Evolutionary conservation across 2,888 invertebrate genomes (phyloP).

Genomic region (Mythimna impura): DNA sequence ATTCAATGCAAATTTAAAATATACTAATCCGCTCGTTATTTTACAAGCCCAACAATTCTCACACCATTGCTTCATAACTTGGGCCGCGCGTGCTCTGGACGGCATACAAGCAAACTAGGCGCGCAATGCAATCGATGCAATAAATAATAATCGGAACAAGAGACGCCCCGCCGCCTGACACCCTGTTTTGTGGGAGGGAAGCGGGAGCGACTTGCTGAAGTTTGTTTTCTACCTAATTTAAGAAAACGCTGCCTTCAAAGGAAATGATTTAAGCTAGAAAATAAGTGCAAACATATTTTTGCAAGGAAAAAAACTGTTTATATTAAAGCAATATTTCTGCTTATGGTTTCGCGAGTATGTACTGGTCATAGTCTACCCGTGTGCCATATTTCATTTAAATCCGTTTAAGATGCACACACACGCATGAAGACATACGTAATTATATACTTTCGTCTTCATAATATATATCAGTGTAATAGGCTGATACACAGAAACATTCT

Average conservation of each 20-base stretch:
- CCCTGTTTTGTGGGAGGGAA: background rate
- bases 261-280: background rate
- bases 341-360: too few species aligned
- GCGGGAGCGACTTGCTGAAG: constrained; percentile 29
- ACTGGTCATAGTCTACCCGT: too few species aligned
- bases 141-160: constrained; percentile 69
- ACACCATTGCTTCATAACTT: constrained; percentile 50
- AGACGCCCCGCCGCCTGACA: constrained; percentile 46
- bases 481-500: too few species aligned
- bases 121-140: constrained; percentile 67
- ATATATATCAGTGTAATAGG: too few species aligned
- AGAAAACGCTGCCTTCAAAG: background rate
- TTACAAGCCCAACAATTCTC: background rate
- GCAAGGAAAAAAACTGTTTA: too few species aligned
- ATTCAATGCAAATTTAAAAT: background rate
- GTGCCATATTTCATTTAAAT: too few species aligned
- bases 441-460: too few species aligned
- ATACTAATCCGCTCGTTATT: background rate
- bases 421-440: too few species aligned
- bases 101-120: constrained; percentile 63
- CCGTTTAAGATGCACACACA: too few species aligned
- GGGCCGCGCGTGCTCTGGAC: constrained; percentile 38
- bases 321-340: too few species aligned
- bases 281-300: background rate
- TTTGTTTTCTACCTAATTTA: background rate